phyloP scores from a whole-genome alignment of 2,113 vertebrate species.

The Zapornia atra region DNA sequence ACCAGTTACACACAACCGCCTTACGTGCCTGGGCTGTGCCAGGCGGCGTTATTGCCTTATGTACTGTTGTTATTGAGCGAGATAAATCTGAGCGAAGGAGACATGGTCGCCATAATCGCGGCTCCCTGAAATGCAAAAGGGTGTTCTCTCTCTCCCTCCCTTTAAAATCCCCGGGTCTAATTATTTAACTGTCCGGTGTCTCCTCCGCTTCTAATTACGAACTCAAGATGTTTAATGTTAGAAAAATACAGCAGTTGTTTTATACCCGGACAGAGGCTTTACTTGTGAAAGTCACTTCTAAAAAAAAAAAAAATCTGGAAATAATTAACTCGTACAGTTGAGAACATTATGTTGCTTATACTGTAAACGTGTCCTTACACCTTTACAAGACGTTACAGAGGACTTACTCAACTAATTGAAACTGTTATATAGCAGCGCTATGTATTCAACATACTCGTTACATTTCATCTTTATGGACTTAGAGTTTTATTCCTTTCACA shows the following conservation, averaged over 20 bases:
- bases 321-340: slow-evolving; percentile 77
- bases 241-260: slow-evolving; percentile 65
- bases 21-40: background rate
- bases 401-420: slow-evolving; percentile 54
- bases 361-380: slow-evolving; percentile 73
- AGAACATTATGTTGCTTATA: slow-evolving; percentile 75
- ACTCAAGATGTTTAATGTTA: slow-evolving; percentile 65
- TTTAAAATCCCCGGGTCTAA: slow-evolving; percentile 30
- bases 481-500: slow-evolving; percentile 52
- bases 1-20: background rate
- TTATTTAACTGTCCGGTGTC: slow-evolving; percentile 54
- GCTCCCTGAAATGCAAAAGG: background rate
- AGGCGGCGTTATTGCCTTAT: background rate
- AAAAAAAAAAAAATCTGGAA: slow-evolving; percentile 72
- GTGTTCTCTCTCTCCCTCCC: background rate
- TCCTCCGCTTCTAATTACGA: slow-evolving; percentile 67
- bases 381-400: slow-evolving; percentile 72
- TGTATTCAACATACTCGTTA: slow-evolving; percentile 67
- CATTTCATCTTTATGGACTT: slow-evolving; percentile 68
- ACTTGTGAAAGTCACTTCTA: slow-evolving; percentile 63
- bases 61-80: background rate
- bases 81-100: background rate
- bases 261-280: slow-evolving; percentile 46
- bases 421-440: slow-evolving; percentile 60
- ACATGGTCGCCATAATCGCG: background rate